Percentiles rank a stretch among this genome's conserved stretches.
phyloP scores from a whole-genome alignment of 2,888 invertebrate species.

The Agonopterix subpropinquella region DNA sequence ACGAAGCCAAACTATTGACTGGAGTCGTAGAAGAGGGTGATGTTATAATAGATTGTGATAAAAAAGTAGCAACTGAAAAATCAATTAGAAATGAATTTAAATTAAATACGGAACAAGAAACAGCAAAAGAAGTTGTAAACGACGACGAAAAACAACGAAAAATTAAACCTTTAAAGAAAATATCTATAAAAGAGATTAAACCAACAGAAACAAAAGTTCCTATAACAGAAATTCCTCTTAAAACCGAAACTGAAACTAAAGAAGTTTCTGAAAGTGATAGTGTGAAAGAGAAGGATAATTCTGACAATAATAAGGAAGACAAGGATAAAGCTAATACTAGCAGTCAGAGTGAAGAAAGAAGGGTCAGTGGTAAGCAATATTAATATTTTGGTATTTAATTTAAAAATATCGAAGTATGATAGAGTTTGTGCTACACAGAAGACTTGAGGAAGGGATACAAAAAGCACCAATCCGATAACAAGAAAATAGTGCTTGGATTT shows the following conservation, averaged over 20 bases:
- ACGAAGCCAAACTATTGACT: constrained; percentile 12
- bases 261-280: constrained; percentile 14
- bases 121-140: constrained; percentile 1
- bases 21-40: constrained; percentile 30
- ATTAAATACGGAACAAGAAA: neutral
- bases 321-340: constrained; percentile 13
- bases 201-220: neutral
- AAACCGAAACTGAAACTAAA: constrained; percentile 6
- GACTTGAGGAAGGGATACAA: no score
- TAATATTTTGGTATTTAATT: no score
- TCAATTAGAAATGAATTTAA: neutral
- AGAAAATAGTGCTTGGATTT: no score
- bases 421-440: no score
- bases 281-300: constrained; percentile 12
- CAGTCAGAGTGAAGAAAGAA: constrained; percentile 13
- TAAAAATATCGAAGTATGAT: no score
- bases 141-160: neutral
- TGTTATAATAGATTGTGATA: constrained; percentile 39
- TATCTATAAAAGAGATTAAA: constrained; percentile 13
- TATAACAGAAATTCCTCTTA: constrained; percentile 9
- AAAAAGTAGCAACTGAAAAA: constrained; percentile 30
- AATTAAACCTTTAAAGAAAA: constrained; percentile 23
- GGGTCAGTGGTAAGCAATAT: constrained; percentile 24
- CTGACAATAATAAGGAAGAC: constrained; percentile 1
- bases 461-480: no score